phyloP scores from a whole-genome alignment of 92 coral and sea anemone genomes.

The Scolanthus callimorphus region DNA sequence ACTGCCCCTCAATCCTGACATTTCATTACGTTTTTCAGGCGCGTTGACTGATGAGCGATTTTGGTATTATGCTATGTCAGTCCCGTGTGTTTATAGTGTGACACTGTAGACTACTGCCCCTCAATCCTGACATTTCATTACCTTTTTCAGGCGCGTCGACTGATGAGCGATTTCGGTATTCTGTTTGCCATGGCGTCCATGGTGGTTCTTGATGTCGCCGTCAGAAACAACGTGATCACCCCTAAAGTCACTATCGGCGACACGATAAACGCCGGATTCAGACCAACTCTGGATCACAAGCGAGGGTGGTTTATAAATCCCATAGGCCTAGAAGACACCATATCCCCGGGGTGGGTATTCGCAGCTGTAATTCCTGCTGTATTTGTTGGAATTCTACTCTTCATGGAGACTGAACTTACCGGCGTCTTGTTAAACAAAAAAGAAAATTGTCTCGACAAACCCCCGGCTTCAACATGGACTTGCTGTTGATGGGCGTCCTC shows the following conservation, averaged over 20 bases:
- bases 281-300: conserved; percentile 56
- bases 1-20: too few relatives aligned
- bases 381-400: conserved; percentile 86
- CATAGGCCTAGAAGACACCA: conserved; percentile 47
- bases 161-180: conserved; percentile 89
- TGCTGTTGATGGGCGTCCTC: conserved; percentile 71
- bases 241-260: conserved; percentile 59
- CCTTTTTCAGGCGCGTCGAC: conserved; percentile 70
- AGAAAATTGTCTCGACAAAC: conserved; percentile 76
- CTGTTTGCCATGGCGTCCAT: conserved; percentile 88
- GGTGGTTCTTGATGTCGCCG: conserved; percentile 56
- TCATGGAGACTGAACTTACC: conserved; percentile 98
- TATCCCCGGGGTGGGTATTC: conserved; percentile 82
- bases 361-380: conserved; percentile 95
- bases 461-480: conserved; percentile 93
- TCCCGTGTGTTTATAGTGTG: too few relatives aligned
- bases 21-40: too few relatives aligned
- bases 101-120: too few relatives aligned
- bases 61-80: too few relatives aligned
- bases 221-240: conserved; percentile 65
- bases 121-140: too few relatives aligned
- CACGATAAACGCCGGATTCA: conserved; percentile 52
- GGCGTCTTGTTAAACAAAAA: conserved; percentile 92
- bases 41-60: too few relatives aligned
- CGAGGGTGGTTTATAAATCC: conserved; percentile 96